Evolutionary conservation across 1,140 invertebrate genomes (phyloP).

Genomic region (Dufourea novaeangliae): DNA sequence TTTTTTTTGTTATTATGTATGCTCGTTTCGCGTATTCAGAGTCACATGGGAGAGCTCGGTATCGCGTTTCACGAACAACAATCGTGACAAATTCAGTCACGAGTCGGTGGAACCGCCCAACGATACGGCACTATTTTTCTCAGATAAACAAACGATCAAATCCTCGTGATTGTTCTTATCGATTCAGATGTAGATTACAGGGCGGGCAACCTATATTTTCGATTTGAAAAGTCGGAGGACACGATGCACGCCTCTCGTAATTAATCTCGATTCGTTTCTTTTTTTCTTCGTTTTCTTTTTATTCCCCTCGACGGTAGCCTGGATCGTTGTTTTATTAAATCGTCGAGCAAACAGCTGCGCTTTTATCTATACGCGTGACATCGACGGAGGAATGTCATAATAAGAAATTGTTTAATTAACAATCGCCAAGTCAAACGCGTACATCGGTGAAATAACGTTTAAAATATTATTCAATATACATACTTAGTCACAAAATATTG

Average conservation of each 20-base stretch:
- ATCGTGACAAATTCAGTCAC: slow-evolving; percentile 52
- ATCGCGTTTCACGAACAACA: slow-evolving; percentile 48
- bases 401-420: no score
- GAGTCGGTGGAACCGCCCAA: background rate
- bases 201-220: background rate
- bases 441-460: no score
- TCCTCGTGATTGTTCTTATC: slow-evolving; percentile 48
- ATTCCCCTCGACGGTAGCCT: no score
- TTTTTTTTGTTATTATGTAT: no score
- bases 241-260: background rate
- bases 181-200: slow-evolving; percentile 49
- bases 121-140: slow-evolving; percentile 57
- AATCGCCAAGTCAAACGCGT: no score
- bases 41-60: background rate
- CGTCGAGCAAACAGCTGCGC: no score
- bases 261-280: background rate
- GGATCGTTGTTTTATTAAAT: no score
- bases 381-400: no score
- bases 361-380: no score
- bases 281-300: no score
- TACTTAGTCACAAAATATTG: no score
- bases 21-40: background rate
- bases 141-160: slow-evolving; percentile 53
- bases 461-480: no score
- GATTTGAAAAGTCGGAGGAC: background rate